A percentile compares a stretch with the other conserved stretches of the same genome.
These are phyloP conservation scores for Lithobates sylvaticus DNA, from an alignment of 2,797 vertebrate species.

Conservation along the genomic window DNA sequence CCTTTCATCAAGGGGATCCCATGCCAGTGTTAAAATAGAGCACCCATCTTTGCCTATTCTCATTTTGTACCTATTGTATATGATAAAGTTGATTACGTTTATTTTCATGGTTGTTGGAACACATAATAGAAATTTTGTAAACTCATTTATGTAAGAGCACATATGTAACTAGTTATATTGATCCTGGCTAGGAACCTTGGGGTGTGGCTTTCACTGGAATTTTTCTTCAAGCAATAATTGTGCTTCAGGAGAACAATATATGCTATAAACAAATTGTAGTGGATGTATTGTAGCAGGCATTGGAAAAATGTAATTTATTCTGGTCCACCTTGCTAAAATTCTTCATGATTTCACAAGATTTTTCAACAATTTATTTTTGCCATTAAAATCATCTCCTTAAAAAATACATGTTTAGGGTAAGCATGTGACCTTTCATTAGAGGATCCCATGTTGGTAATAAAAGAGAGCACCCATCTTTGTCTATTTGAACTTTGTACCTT, in stretches of 20 bases:
- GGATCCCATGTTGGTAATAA: background rate
- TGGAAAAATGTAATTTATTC: too few relatives aligned
- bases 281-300: background rate
- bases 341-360: too few relatives aligned
- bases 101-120: slow-evolving; percentile 9
- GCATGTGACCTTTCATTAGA: background rate
- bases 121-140: slow-evolving; percentile 9
- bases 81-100: slow-evolving; percentile 14
- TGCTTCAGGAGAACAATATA: background rate
- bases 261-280: background rate
- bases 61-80: background rate
- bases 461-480: background rate
- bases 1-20: background rate
- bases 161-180: background rate
- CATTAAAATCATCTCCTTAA: background rate
- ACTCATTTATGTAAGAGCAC: background rate
- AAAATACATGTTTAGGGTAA: background rate
- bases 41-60: slow-evolving; percentile 3
- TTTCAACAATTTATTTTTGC: too few relatives aligned
- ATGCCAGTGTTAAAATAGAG: background rate
- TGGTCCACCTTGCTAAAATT: too few relatives aligned
- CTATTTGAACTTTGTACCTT: slow-evolving; percentile 4
- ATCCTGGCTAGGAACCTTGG: too few relatives aligned
- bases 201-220: background rate
- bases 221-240: slow-evolving; percentile 3